Percentiles rank a stretch among this genome's conserved stretches.
Conservation (phyloP, 2,797 vertebrate species). For the Molossus molossus region DNA sequence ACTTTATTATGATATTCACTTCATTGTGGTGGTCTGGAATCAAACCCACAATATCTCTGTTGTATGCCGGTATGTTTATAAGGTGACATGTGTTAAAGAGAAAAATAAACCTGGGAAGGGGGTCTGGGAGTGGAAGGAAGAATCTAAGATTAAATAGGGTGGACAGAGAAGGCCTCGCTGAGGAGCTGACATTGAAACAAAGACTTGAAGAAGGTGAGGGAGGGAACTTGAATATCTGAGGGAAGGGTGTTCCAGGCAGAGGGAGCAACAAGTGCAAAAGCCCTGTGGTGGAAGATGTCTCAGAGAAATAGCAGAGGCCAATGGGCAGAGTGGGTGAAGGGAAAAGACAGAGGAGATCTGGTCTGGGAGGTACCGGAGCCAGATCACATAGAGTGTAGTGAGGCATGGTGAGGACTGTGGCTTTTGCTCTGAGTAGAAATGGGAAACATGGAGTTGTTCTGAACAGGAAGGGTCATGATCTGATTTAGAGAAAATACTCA, state of each 20-base stretch:
- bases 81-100: not conserved
- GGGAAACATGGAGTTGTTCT: not conserved
- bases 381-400: not conserved
- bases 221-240: not conserved
- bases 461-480: not conserved
- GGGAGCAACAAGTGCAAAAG: not conserved
- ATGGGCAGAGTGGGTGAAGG: not conserved
- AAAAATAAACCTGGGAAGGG: not conserved
- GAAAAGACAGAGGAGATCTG: not conserved
- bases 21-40: not conserved
- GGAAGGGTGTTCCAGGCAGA: not conserved
- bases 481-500: slow-evolving; percentile 15
- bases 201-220: not conserved
- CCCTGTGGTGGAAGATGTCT: not conserved
- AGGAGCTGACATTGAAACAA: not conserved
- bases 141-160: not conserved
- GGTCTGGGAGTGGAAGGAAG: not conserved
- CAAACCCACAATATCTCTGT: not conserved
- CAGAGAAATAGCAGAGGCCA: not conserved
- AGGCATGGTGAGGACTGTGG: not conserved
- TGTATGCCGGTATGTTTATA: not conserved
- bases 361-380: not conserved
- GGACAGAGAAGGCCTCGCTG: not conserved
- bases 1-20: not conserved
- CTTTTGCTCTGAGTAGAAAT: not conserved